Evolutionary conservation across 2,113 vertebrate genomes (phyloP), one percentile per base, ranked within the genome.

Genomic region (Nesospiza acunhae): DNA sequence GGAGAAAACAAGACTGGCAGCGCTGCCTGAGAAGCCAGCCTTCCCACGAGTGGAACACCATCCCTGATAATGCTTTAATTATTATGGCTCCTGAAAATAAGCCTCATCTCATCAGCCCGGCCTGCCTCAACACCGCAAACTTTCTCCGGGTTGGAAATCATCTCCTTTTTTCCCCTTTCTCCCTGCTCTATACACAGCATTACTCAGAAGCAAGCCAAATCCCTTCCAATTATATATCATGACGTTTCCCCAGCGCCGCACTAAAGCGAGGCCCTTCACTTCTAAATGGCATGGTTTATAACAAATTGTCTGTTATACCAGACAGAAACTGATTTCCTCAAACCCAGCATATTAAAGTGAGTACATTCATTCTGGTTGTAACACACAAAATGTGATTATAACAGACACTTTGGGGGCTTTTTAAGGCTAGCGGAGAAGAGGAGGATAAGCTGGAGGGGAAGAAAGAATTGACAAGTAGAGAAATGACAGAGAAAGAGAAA

Each of bases 351-450:
- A 97, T 95, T 95, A 97, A 96, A 96, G 92, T 67, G 93, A 96
- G 93, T 94, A 86, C 93, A 94, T 95, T 97, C 92, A 89, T 94
- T 94, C 89, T 92, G 95, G 73, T 94, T 96, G 94, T 96, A 97
- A 95, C 94, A 93, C 90, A 93, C 91, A 93, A 97, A 97, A 97
- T 94, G 92, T 95, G 88, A 97, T 97, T 95, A 96, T 91, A 97
- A 90, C 94, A 96, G 96, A 97, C 93, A 97, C 97, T 96, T 96
- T 91, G 94, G 95, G 96, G 96, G 92, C 94, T 96, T 96, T 95
- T 86, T 89, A 90, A 97, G 94, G 92, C 89, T 94, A 93, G 87
- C 14, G 2, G 82, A 92, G 90, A 80, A 95, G 59, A 86, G 87
- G 30, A 96, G 89, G 93, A 96, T 95, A 97, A 96, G 94, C 95